Conservation (phyloP, 2,797 vertebrate genomes). For the Heliangelus exortis region DNA sequence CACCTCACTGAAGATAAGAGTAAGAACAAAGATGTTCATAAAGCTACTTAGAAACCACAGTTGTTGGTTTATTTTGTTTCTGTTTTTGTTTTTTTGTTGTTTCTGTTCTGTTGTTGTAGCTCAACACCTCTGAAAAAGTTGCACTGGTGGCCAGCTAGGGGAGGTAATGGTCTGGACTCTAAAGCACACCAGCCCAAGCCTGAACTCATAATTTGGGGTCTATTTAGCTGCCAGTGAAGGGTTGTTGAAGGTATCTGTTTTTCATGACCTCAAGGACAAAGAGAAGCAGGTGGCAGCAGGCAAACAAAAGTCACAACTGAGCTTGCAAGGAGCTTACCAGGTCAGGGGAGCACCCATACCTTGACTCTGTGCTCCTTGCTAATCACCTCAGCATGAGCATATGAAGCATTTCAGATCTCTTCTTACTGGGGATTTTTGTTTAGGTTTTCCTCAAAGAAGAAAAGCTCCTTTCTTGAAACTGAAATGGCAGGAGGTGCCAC, state of each 20-base stretch:
- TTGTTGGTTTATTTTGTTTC: too few relatives aligned
- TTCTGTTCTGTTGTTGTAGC: neutral
- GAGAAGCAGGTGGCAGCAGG: neutral
- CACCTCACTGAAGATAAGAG: neutral
- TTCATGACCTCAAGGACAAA: neutral
- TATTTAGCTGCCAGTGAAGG: neutral
- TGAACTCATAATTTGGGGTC: neutral
- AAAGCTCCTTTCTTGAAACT: neutral
- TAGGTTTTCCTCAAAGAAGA: neutral
- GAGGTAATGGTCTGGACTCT: neutral
- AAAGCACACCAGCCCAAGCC: neutral
- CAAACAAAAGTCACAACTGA: neutral
- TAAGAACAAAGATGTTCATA: neutral
- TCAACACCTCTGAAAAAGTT: neutral
- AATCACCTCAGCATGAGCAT: fast-evolving
- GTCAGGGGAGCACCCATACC: neutral
- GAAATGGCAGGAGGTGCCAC: neutral
- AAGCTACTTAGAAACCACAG: neutral
- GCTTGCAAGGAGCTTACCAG: neutral
- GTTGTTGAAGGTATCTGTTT: neutral
- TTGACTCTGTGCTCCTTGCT: neutral
- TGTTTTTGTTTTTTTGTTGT: too few relatives aligned
- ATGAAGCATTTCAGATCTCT: neutral
- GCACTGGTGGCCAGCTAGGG: neutral
- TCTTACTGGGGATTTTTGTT: neutral